These are phyloP conservation scores for Phyllopteryx taeniolatus DNA, from an alignment of 2,113 vertebrate species.

Conservation along the genomic window DNA sequence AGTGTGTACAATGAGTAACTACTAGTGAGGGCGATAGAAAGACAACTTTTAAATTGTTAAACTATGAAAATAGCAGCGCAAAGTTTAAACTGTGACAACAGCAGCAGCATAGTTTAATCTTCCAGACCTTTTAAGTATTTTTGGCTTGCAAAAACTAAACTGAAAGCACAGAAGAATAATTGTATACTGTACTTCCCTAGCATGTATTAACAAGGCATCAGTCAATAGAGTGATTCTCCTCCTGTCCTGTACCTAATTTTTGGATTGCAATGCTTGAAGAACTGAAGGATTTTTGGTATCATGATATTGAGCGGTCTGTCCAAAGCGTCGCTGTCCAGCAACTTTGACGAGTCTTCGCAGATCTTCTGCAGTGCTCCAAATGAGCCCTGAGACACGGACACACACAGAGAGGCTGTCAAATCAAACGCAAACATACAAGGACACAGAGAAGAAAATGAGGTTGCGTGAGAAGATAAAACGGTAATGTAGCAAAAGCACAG, in stretches of 20 bases:
- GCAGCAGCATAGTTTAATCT: neutral
- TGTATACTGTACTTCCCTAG: neutral
- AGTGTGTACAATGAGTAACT: neutral
- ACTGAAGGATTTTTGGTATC: constrained; percentile 95
- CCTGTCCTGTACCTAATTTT: constrained; percentile 83
- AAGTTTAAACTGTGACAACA: neutral
- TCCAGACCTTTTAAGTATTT: neutral
- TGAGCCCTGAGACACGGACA: constrained; percentile 78
- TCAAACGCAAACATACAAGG: constrained; percentile 58
- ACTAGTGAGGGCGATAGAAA: neutral
- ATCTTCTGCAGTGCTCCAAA: constrained; percentile 95
- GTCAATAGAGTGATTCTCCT: neutral
- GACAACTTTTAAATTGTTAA: neutral
- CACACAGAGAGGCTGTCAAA: constrained; percentile 61
- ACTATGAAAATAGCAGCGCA: neutral
- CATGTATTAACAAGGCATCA: neutral
- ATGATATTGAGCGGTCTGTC: constrained; percentile 92
- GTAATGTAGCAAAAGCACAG: neutral
- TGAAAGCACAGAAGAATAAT: neutral
- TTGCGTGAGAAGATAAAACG: constrained; percentile 48
- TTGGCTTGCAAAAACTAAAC: neutral
- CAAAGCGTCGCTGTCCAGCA: constrained; percentile 91
- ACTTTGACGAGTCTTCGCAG: constrained; percentile 93
- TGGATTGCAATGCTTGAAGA: constrained; percentile 95
- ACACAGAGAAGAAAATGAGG: constrained; percentile 52